phyloP scores from a whole-genome alignment of 2,888 invertebrate genomes.

The Diplazon laetatorius region DNA sequence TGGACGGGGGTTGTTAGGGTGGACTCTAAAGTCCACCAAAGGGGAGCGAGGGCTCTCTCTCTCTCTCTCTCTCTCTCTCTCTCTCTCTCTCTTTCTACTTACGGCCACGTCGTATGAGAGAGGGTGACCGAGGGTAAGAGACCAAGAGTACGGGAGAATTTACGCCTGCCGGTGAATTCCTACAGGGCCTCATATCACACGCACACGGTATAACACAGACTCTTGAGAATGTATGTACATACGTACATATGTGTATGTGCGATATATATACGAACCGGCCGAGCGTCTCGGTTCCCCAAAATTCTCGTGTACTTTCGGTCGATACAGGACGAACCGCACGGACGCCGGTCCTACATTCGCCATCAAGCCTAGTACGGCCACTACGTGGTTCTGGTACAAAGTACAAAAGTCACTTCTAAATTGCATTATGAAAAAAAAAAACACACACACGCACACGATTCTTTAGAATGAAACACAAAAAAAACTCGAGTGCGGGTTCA shows the following conservation, averaged over 20 bases:
- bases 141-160: slow-evolving; percentile 73
- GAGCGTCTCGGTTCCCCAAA: slow-evolving; percentile 65
- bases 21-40: slow-evolving; percentile 81
- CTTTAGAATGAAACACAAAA: slow-evolving; percentile 39
- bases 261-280: slow-evolving; percentile 47
- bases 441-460: no score
- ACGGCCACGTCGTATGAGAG: slow-evolving; percentile 42
- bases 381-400: slow-evolving; percentile 22
- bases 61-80: no score
- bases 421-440: slow-evolving; percentile 18
- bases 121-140: slow-evolving; percentile 61
- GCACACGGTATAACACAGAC: slow-evolving; percentile 62
- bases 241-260: no score
- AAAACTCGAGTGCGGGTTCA: slow-evolving; percentile 46
- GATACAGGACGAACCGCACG: slow-evolving; percentile 62
- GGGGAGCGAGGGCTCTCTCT: slow-evolving; percentile 69
- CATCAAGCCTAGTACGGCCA: slow-evolving; percentile 21
- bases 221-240: slow-evolving; percentile 29
- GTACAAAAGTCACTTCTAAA: slow-evolving; percentile 16
- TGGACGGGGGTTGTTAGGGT: slow-evolving; percentile 74
- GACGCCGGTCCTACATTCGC: slow-evolving; percentile 44
- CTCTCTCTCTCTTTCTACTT: no score
- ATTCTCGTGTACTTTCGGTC: slow-evolving; percentile 72
- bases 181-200: slow-evolving; percentile 78
- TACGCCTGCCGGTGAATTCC: slow-evolving; percentile 80